Base-by-base conservation (phyloP, 2,888 invertebrate species). In the Diarsia brunnea region DNA sequence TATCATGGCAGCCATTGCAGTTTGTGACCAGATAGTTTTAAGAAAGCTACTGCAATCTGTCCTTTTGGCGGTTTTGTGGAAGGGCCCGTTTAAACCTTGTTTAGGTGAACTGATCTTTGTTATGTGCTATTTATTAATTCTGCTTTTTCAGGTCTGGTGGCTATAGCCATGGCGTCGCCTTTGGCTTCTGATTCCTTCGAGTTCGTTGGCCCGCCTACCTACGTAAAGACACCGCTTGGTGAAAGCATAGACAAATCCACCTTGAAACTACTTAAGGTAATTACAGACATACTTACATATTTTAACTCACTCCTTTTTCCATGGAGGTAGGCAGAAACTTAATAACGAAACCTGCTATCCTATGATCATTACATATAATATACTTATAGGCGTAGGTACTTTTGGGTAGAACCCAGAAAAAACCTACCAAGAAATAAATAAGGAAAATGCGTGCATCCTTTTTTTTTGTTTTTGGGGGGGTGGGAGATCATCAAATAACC, bases 261-360 rank as follows among this genome's bases (percentile, higher is more conserved):
- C n/a, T 87, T 93, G 87, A 93, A 91, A 78, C 69, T 93, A 0
- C 87, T 94, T 0, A 92, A 92, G 91, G 93, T 93, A 89, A 31
- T 51, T 61, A 61, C 12, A 7, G 12, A 61, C 27, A 27, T 58
- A 24, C 19, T 19, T 49, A 49, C 4, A 38, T 31, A 31, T 2
- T 2, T 38, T 38, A 49, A 49, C 2, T 55, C 24, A 27, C 16
- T 14, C 16, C 2, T 55, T 55, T 55, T 24, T 24, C 16, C 14
- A 7, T 55, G 24, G 24, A 24, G 14, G 24, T 24, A 55, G 55
- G 14, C n/a, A 53, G n/a, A 53, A n/a, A 27, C 24, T 16, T 55
- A 2, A 16, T 8, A 27, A 27, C 16, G 27, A 8, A 24, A 55
- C 14, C 58, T 58, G 27, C 27, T 58, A 55, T 14, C 24, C 55